Evolutionary conservation across 35 echinoderm and acorn worm genomes (phyloP).

Genomic region (Apostichopus japonicus): DNA sequence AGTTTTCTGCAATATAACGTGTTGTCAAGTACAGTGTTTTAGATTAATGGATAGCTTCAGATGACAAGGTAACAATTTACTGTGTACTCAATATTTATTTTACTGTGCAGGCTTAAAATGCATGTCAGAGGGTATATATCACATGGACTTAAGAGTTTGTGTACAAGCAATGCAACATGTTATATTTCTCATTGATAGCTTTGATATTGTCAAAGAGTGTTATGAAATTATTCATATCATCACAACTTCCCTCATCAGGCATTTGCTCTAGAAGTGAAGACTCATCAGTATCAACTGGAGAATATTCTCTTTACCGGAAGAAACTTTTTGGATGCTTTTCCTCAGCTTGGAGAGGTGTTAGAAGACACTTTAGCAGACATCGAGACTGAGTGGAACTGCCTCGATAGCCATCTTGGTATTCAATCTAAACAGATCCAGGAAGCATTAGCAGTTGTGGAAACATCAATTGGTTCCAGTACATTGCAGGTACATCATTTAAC

Average conservation of each 20-base stretch:
- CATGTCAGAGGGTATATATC: background rate
- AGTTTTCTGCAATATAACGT: no score
- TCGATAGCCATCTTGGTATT: conserved; percentile 75
- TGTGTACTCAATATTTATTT: no score
- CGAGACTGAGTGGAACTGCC: conserved; percentile 68
- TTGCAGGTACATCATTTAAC: conserved; percentile 5
- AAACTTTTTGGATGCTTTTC: conserved; percentile 64
- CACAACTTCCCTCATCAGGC: conserved; percentile 54
- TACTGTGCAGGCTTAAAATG: no score
- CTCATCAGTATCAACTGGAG: conserved; percentile 90
- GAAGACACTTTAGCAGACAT: conserved; percentile 67
- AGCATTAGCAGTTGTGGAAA: conserved; percentile 78
- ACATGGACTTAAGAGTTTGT: background rate
- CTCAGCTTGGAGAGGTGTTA: conserved; percentile 63
- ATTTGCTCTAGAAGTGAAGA: conserved; percentile 90
- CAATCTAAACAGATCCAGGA: conserved; percentile 93
- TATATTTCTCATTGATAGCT: no score
- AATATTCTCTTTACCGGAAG: conserved; percentile 60
- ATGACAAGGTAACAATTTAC: no score
- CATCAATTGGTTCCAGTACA: conserved; percentile 37
- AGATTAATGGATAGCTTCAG: no score
- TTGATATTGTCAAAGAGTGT: no score
- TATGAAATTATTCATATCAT: no score
- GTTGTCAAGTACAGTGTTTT: no score
- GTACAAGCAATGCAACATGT: no score